These are phyloP conservation scores for Cassiopea xamachana DNA, from an alignment of 30 jellyfish, hydroid and myxozoan species.

Conservation along the genomic window DNA sequence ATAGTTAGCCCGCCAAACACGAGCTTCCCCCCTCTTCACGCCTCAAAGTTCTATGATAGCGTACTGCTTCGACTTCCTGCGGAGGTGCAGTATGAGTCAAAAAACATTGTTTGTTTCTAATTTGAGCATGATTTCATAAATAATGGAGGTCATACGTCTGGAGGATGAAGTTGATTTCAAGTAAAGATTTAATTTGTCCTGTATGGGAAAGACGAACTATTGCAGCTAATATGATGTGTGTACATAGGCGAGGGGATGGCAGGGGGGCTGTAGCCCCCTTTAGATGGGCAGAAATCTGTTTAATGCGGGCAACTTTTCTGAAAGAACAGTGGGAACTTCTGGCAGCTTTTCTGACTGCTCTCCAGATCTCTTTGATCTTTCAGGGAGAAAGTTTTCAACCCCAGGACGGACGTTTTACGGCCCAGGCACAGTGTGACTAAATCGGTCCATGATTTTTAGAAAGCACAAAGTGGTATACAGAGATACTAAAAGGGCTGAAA, in stretches of 20 bases:
- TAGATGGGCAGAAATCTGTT: too few relatives aligned
- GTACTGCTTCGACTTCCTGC: not conserved
- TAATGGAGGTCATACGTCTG: not conserved
- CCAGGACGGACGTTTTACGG: not conserved
- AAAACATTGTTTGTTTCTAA: not conserved
- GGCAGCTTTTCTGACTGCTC: too few relatives aligned
- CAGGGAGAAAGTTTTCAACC: not conserved
- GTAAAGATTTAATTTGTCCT: not conserved
- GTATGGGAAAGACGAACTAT: too few relatives aligned
- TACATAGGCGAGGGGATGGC: not conserved
- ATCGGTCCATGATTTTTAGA: not conserved
- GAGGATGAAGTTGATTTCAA: not conserved
- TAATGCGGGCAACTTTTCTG: too few relatives aligned
- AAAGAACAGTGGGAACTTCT: too few relatives aligned
- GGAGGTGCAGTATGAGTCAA: constrained; percentile 11
- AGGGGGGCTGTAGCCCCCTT: too few relatives aligned
- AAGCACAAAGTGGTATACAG: not conserved
- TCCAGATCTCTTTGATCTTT: too few relatives aligned
- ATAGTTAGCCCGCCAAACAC: too few relatives aligned
- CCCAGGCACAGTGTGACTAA: too few relatives aligned
- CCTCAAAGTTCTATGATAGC: too few relatives aligned
- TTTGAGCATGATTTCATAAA: not conserved
- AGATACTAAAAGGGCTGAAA: not conserved
- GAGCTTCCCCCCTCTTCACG: too few relatives aligned
- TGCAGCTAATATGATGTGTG: not conserved